These are phyloP conservation scores for Silvanus unidentatus DNA, from an alignment of 2,888 invertebrate species.

Conservation along the genomic window DNA sequence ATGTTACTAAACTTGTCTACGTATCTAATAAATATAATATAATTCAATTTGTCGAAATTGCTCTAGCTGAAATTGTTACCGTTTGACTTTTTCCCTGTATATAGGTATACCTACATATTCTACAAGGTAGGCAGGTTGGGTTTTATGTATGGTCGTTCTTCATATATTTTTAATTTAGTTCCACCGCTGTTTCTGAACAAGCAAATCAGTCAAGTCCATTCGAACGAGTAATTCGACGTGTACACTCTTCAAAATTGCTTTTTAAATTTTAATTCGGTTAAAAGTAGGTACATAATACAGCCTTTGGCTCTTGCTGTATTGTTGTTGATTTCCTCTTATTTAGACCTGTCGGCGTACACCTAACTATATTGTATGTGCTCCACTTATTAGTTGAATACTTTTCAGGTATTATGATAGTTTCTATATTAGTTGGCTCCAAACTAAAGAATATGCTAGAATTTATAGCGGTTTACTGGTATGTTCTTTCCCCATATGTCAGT, in stretches of 20 bases:
- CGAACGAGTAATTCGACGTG: slow-evolving; percentile 32
- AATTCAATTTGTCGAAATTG: too few species aligned
- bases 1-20: too few species aligned
- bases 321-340: too few species aligned
- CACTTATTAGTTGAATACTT: too few species aligned
- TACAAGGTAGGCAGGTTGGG: too few species aligned
- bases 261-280: slow-evolving; percentile 35
- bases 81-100: too few species aligned
- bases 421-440: slow-evolving; percentile 22
- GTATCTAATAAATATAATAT: too few species aligned
- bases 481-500: slow-evolving; percentile 8
- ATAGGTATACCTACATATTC: too few species aligned
- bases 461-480: slow-evolving; percentile 3
- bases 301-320: slow-evolving; percentile 10
- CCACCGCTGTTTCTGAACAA: slow-evolving; percentile 18
- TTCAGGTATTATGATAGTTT: too few species aligned
- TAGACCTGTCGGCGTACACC: too few species aligned
- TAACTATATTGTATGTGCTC: too few species aligned
- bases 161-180: slow-evolving; percentile 26
- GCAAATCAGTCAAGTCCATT: slow-evolving; percentile 30
- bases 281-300: background rate
- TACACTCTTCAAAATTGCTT: slow-evolving; percentile 38
- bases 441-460: background rate
- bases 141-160: background rate
- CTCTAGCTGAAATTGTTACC: too few species aligned